phyloP scores from a whole-genome alignment of 1,140 invertebrate genomes.

The Sesamia nonagrioides region DNA sequence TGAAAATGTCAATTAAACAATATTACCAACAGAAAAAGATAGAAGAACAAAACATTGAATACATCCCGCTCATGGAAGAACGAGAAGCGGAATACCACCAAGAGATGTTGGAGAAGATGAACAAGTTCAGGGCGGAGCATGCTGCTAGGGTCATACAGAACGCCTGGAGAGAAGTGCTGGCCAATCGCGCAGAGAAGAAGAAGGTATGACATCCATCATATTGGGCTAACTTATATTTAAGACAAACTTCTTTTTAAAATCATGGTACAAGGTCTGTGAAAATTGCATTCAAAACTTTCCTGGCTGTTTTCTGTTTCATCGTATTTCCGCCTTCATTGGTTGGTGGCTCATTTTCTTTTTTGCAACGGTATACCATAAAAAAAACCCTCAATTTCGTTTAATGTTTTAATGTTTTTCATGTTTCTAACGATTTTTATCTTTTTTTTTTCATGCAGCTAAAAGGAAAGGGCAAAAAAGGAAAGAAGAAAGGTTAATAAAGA shows the following conservation, averaged over 20 bases:
- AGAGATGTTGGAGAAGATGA: constrained; percentile 83
- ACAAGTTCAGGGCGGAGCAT: constrained; percentile 79
- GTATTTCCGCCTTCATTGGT: no score
- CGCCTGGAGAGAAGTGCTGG: constrained; percentile 79
- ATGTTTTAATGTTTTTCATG: not conserved
- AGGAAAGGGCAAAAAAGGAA: constrained; percentile 78
- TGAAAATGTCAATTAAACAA: no score
- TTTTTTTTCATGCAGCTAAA: constrained; percentile 70
- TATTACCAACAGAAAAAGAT: constrained; percentile 66
- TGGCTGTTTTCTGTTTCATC: no score
- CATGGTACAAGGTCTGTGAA: no score
- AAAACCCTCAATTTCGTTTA: no score
- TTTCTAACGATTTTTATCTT: not conserved
- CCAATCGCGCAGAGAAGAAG: constrained; percentile 81
- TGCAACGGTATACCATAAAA: no score
- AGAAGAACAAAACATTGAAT: constrained; percentile 81
- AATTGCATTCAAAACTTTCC: no score
- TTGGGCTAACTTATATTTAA: no score
- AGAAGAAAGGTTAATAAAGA: constrained; percentile 70
- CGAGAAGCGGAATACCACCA: constrained; percentile 84
- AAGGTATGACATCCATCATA: no score
- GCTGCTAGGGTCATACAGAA: constrained; percentile 82
- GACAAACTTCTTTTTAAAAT: no score
- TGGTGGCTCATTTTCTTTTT: no score
- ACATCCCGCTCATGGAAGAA: constrained; percentile 83